Evolutionary conservation across 2,888 invertebrate species (phyloP).

Genomic region (Tholera decimalis): DNA sequence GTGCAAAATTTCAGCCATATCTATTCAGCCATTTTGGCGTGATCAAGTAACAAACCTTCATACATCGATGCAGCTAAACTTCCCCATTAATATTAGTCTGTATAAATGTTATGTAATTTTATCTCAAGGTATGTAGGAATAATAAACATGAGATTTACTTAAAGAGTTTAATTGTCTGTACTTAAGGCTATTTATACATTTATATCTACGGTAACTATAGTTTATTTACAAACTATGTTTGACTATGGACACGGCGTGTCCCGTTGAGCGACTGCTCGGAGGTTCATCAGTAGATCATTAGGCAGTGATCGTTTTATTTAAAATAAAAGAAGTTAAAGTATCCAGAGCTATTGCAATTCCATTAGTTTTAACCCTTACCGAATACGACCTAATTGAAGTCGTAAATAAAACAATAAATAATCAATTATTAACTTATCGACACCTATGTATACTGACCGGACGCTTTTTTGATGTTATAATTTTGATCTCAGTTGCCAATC

Average conservation of each 20-base stretch:
- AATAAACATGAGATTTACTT: slow-evolving; percentile 36
- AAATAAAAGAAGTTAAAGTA: slow-evolving; percentile 47
- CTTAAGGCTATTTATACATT: slow-evolving; percentile 83
- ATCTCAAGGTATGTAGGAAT: neutral
- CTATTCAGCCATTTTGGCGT: too few relatives aligned
- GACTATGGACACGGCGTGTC: slow-evolving; percentile 85
- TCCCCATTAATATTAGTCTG: too few relatives aligned
- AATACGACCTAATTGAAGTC: slow-evolving; percentile 51
- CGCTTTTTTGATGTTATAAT: slow-evolving; percentile 19
- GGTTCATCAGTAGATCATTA: slow-evolving; percentile 77
- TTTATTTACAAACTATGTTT: slow-evolving; percentile 83
- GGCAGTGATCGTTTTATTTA: slow-evolving; percentile 80
- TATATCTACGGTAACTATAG: slow-evolving; percentile 84
- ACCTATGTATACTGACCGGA: slow-evolving; percentile 66
- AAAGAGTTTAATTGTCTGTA: slow-evolving; percentile 73
- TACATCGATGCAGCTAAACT: too few relatives aligned
- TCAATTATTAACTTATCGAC: slow-evolving; percentile 61
- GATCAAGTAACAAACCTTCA: too few relatives aligned
- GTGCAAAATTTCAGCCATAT: too few relatives aligned
- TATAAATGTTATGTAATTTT: too few relatives aligned
- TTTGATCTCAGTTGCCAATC: slow-evolving; percentile 32
- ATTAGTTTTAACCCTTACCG: slow-evolving; percentile 60
- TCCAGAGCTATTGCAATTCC: slow-evolving; percentile 55
- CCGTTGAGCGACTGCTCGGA: slow-evolving; percentile 73
- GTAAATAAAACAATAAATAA: slow-evolving; percentile 69